These are phyloP conservation scores for Ectemnius cavifrons DNA, from an alignment of 2,888 invertebrate species.

Conservation along the genomic window DNA sequence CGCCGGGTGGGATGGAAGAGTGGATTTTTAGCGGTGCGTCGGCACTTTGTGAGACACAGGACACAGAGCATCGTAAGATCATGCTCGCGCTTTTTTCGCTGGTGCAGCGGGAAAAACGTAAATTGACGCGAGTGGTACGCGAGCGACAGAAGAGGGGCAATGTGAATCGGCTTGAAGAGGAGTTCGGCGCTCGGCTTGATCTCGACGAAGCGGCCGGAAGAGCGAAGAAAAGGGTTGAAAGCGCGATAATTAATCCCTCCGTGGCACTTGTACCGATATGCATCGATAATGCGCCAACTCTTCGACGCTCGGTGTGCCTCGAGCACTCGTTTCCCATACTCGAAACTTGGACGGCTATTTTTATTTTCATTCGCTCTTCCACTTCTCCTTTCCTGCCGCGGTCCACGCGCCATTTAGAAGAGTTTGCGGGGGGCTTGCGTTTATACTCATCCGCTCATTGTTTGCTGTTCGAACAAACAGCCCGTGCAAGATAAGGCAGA, in stretches of 20 bases:
- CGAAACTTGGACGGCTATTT: neutral
- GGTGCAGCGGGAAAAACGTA: conserved; percentile 64
- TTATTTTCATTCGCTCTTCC: conserved; percentile 1
- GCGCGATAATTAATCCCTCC: conserved; percentile 43
- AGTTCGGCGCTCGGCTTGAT: conserved; percentile 35
- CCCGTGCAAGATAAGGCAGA: no score
- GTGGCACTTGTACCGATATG: conserved; percentile 14
- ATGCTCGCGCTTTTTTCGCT: conserved; percentile 68
- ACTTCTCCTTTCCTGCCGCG: neutral
- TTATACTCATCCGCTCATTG: no score
- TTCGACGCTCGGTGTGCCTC: neutral
- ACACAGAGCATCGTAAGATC: conserved; percentile 75
- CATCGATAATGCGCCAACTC: conserved; percentile 37
- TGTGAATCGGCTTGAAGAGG: conserved; percentile 36
- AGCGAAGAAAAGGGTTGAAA: conserved; percentile 28
- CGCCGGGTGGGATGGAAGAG: conserved; percentile 29
- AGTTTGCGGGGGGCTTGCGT: neutral
- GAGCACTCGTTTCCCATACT: neutral
- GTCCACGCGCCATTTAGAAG: neutral
- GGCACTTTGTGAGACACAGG: conserved; percentile 72
- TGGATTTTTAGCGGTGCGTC: conserved; percentile 71
- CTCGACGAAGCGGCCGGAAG: conserved; percentile 45
- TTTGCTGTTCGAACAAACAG: no score
- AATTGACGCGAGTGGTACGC: conserved; percentile 71
- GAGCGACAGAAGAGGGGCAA: conserved; percentile 60